These are phyloP conservation scores for Macrosoma leucophasiata DNA, from an alignment of 2,888 invertebrate genomes.

Conservation along the genomic window DNA sequence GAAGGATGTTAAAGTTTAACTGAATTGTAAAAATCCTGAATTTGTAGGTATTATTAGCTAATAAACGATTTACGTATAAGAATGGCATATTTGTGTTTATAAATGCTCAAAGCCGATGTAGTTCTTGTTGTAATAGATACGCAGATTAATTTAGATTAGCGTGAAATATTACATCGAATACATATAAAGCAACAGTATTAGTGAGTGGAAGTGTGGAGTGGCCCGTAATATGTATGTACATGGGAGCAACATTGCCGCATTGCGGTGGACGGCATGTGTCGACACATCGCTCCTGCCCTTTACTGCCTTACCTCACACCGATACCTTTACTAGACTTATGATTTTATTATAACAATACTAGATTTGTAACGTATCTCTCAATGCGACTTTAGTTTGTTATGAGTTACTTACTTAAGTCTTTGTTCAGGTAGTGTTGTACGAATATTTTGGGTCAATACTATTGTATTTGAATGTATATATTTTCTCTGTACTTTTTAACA, in stretches of 20 bases:
- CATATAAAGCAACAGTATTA: slow-evolving; percentile 50
- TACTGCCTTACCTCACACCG: slow-evolving; percentile 43
- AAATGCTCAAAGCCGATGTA: too few species aligned
- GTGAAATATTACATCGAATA: slow-evolving; percentile 28
- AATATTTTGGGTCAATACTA: too few species aligned
- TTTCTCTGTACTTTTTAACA: too few species aligned
- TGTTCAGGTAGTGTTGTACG: too few species aligned
- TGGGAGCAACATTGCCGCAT: slow-evolving; percentile 66
- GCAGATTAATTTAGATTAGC: too few species aligned
- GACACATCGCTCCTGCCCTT: slow-evolving; percentile 68
- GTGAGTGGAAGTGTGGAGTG: slow-evolving; percentile 46
- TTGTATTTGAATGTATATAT: too few species aligned
- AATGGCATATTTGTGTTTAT: slow-evolving; percentile 21
- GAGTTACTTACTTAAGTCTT: too few species aligned
- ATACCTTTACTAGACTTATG: slow-evolving; percentile 37
- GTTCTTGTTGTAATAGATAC: too few species aligned
- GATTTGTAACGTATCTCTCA: slow-evolving; percentile 7
- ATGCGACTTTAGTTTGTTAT: too few species aligned
- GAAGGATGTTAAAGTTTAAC: too few species aligned
- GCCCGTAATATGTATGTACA: slow-evolving; percentile 60
- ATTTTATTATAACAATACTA: slow-evolving; percentile 11
- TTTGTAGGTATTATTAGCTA: slow-evolving; percentile 8
- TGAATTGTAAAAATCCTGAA: slow-evolving; percentile 1
- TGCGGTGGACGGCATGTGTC: slow-evolving; percentile 67
- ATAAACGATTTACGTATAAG: neutral